Conservation (phyloP, 1,140 invertebrate species). For the Rhynchophorus ferrugineus region DNA sequence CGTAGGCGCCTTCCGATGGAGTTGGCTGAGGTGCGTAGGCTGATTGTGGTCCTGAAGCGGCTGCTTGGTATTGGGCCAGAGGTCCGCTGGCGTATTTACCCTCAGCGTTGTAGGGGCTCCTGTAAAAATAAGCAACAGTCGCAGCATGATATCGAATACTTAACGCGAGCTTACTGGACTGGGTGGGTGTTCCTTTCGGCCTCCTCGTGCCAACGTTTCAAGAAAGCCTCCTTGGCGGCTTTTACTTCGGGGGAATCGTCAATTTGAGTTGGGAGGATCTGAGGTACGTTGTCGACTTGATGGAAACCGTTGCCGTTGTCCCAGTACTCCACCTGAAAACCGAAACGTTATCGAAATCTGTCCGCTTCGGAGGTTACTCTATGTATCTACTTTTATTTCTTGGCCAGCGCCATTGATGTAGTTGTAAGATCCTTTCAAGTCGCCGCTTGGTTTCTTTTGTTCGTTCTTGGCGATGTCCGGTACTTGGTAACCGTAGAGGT, state of each 20-base stretch:
- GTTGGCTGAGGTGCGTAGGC: neutral
- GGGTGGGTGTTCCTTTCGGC: slow-evolving; percentile 44
- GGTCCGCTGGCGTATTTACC: slow-evolving; percentile 28
- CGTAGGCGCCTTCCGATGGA: slow-evolving; percentile 3
- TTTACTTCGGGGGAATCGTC: slow-evolving; percentile 53
- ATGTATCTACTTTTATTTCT: slow-evolving; percentile 42
- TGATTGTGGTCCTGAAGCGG: slow-evolving; percentile 5
- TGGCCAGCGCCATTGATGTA: slow-evolving; percentile 44
- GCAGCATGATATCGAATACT: neutral
- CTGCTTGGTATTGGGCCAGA: slow-evolving; percentile 21
- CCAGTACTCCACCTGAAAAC: slow-evolving; percentile 50
- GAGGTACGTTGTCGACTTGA: slow-evolving; percentile 57
- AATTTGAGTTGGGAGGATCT: slow-evolving; percentile 48
- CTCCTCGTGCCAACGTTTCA: slow-evolving; percentile 53
- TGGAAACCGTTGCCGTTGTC: slow-evolving; percentile 57
- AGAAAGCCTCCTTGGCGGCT: slow-evolving; percentile 53
- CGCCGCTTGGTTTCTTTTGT: slow-evolving; percentile 44
- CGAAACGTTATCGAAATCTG: neutral
- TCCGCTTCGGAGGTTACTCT: too few relatives aligned
- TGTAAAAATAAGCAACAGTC: slow-evolving; percentile 7
- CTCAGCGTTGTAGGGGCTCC: slow-evolving; percentile 28
- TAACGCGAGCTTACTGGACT: slow-evolving; percentile 29
- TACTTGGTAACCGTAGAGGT: slow-evolving; percentile 54
- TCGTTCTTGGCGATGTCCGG: slow-evolving; percentile 57
- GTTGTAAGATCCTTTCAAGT: slow-evolving; percentile 46